These are phyloP conservation scores for Rhinophrynus dorsalis DNA, from an alignment of 2,797 vertebrate species.

Conservation along the genomic window DNA sequence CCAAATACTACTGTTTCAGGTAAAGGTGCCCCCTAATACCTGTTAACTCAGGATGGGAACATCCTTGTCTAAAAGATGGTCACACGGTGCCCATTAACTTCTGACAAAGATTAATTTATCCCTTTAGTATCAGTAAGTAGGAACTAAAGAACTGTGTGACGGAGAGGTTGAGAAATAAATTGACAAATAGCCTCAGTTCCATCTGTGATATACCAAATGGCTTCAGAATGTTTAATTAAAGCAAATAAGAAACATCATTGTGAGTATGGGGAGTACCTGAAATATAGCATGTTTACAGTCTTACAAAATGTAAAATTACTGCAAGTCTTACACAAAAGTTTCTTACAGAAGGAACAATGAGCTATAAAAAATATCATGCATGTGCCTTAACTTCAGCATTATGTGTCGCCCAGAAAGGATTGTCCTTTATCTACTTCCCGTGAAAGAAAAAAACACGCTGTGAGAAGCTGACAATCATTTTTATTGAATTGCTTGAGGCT, in stretches of 20 bases:
- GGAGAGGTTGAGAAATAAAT: background rate
- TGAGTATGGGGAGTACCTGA: conserved; percentile 1
- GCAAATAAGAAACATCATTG: conserved; percentile 33
- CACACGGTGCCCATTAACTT: too few species aligned
- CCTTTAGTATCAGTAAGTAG: too few species aligned
- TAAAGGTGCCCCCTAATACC: too few species aligned
- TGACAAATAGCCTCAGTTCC: conserved; percentile 8
- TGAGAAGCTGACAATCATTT: conserved; percentile 43
- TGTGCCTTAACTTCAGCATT: conserved; percentile 24
- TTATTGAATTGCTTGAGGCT: conserved; percentile 45
- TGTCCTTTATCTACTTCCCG: conserved; percentile 22
- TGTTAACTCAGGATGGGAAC: too few species aligned
- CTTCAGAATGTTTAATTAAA: conserved; percentile 29
- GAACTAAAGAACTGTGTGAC: too few species aligned
- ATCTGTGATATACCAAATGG: conserved; percentile 5
- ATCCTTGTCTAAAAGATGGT: too few species aligned
- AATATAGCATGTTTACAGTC: conserved; percentile 23
- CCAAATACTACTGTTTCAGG: too few species aligned
- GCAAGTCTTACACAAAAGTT: conserved; percentile 8
- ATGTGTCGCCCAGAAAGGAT: conserved; percentile 24
- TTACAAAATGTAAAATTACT: conserved; percentile 34
- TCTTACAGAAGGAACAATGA: conserved; percentile 14
- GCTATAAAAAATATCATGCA: conserved; percentile 24
- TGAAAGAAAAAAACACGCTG: conserved; percentile 31
- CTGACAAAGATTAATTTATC: too few species aligned